Conservation (phyloP, 2,888 invertebrate genomes). For the Chrysina gloriosa region DNA sequence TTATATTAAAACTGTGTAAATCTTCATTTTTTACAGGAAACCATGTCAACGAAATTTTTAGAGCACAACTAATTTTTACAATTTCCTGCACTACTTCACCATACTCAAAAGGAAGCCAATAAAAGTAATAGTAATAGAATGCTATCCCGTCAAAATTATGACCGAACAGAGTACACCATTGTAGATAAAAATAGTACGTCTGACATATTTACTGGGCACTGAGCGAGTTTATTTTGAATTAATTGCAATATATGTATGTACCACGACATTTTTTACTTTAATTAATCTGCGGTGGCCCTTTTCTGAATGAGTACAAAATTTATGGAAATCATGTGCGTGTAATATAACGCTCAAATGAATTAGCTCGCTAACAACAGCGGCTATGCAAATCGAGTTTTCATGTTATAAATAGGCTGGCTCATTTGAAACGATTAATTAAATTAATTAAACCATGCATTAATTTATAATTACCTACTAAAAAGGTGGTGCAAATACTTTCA, state of each 20-base stretch:
- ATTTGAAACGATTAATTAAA: constrained; percentile 27
- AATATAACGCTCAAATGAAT: not conserved
- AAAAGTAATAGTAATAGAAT: constrained; percentile 3
- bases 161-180: not conserved
- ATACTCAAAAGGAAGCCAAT: not conserved
- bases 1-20: not conserved
- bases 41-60: constrained; percentile 10
- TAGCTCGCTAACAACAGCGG: not conserved
- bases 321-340: not conserved
- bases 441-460: constrained; percentile 20
- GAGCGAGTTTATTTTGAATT: not conserved
- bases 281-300: constrained; percentile 14
- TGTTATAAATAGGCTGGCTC: constrained; percentile 17
- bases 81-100: constrained; percentile 30
- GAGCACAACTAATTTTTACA: constrained; percentile 33
- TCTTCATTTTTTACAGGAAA: constrained; percentile 9
- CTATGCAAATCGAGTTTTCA: not conserved
- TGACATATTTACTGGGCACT: not conserved
- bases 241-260: not conserved
- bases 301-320: constrained; percentile 1
- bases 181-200: no score
- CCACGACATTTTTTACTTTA: constrained; percentile 4
- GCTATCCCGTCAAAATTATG: not conserved
- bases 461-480: constrained; percentile 17
- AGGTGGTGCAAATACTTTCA: not conserved